phyloP scores from a whole-genome alignment of 2,113 vertebrate genomes.

The Australoheros scitulus region DNA sequence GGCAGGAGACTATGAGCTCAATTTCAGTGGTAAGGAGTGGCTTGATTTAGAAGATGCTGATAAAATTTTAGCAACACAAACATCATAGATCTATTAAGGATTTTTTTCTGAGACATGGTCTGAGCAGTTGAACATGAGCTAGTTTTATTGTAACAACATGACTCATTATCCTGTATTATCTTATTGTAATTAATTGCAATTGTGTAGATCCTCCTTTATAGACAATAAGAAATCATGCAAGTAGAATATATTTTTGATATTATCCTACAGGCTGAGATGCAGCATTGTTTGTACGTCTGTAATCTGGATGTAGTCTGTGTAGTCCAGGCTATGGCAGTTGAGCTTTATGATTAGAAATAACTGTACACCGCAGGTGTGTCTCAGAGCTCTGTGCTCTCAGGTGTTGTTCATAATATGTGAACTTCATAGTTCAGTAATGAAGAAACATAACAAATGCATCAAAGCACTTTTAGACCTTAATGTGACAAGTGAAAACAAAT shows the following conservation, averaged over 20 bases:
- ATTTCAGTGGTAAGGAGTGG: conserved; percentile 89
- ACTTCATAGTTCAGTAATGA: not conserved
- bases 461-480: not conserved
- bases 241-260: not conserved
- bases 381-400: not conserved
- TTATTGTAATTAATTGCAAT: not conserved
- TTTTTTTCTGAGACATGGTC: no score
- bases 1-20: conserved; percentile 95
- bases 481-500: no score
- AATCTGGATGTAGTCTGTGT: no score
- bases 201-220: not conserved
- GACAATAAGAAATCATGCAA: not conserved
- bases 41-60: not conserved
- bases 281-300: not conserved
- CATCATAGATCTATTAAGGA: not conserved
- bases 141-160: no score
- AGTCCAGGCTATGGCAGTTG: not conserved
- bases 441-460: not conserved
- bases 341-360: not conserved
- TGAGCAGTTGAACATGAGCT: no score
- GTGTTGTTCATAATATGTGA: not conserved
- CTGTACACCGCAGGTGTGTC: not conserved
- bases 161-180: not conserved
- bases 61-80: not conserved
- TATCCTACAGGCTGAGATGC: not conserved